Percentiles rank a stretch among this genome's conserved stretches.
Conservation (phyloP, 2,888 invertebrate species). For the Erpobdella octoculata region DNA sequence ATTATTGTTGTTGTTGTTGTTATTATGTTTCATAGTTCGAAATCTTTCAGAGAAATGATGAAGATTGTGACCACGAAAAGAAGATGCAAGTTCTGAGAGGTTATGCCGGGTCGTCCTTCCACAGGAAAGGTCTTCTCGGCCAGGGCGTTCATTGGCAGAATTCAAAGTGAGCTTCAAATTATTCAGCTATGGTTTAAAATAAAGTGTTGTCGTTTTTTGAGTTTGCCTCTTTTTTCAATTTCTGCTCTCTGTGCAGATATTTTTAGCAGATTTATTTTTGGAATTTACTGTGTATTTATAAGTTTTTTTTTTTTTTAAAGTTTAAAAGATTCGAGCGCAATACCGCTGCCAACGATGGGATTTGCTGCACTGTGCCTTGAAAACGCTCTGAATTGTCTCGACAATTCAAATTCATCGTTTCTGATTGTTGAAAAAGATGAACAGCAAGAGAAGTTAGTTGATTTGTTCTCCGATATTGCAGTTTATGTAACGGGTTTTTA, state of each 20-base stretch:
- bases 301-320: constrained; percentile 6
- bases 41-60: constrained; percentile 58
- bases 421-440: neutral
- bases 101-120: constrained; percentile 59
- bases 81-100: constrained; percentile 53
- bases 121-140: constrained; percentile 61
- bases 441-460: neutral
- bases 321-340: constrained; percentile 64
- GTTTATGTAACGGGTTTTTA: neutral
- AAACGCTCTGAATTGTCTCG: constrained; percentile 62
- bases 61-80: constrained; percentile 59
- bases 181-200: neutral
- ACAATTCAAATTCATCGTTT: constrained; percentile 39
- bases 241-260: neutral
- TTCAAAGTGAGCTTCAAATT: constrained; percentile 1
- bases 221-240: neutral
- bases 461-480: no score
- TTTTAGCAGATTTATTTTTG: neutral
- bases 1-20: no score
- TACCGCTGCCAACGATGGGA: constrained; percentile 77
- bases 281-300: neutral
- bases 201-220: neutral
- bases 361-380: constrained; percentile 80
- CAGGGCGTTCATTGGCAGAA: constrained; percentile 44
- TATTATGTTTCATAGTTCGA: neutral